Evolutionary conservation across 2,888 invertebrate genomes (phyloP), one percentile per base, ranked within the genome.

Genomic region (Maniola hyperantus): DNA sequence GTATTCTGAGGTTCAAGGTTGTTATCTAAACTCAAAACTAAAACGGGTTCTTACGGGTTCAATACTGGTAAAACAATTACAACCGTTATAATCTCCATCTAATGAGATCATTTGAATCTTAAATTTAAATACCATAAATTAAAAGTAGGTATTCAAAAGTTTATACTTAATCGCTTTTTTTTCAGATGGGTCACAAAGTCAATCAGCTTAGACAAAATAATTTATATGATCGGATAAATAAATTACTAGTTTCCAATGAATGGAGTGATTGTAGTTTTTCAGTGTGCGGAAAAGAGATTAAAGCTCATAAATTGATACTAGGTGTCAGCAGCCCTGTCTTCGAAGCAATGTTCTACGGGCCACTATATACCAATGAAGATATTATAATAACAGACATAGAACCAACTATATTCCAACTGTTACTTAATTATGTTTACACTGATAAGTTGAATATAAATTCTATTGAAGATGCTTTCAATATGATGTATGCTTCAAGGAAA

Each of bases 321-420:
- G 94, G 94, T n/a, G 93, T 93, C 67, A 93, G 93, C 74, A 95
- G 95, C 79, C 95, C 95, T 7, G 95, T 95, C 44, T 95, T 95
- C 86, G 94, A 95, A 83, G 94, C 94, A 34, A 94, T 95, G 94
- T 92, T 95, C 71, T 95, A 93, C 83, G 95, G 95, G 0, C 93
- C 94, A 13, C 76, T 95, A 75, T 93, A 94, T 44, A 85, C 87
- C 66, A 80, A 85, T 72, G 82, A 85, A 59, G 87, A 90, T 72
- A 93, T 94, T 68, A 78, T 82, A 59, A 89, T 95, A 67, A 90
- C 92, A 66, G 95, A 95, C 77, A 93, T 95, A 68, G 92, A 93
- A 74, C 92, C 94, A 34, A 90, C 92, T 63, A 93, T 93, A 72
- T 95, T 95, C 83, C 93, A 93, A 77, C 87, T 93, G 68, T 82